Base-by-base conservation (phyloP, 2,888 invertebrate species). In the Lasius fuliginosus region DNA sequence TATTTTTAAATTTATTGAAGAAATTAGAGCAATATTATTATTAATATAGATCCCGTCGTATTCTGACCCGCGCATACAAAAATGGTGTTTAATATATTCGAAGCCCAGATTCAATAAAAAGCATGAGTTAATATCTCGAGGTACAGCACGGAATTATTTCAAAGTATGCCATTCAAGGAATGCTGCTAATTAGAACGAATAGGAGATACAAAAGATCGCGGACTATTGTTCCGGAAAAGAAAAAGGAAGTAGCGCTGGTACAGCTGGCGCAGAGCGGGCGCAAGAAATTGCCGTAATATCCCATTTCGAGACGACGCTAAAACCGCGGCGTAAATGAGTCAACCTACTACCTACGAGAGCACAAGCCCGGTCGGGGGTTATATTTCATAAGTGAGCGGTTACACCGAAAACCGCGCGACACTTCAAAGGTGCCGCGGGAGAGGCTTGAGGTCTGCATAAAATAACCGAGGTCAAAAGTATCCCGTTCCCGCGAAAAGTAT, bases 401-500 rank as follows among this genome's bases (percentile, higher is more conserved):
- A 76, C 67, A 85, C 75, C 49, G 69, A 79, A 42, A 88, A 88
- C 87, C 87, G 83, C 71, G 85, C 84, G 85, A 84, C 90, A 85
- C 89, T 90, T 89, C 87, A 88, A 88, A 90, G 88, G 90, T 84
- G 85, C 84, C 86, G 53, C 81, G 85, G 71, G 27, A 83, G 87
- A 87, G 84, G 83, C 56, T 85, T 77, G 83, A 77, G 74, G 86
- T 46, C 83, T 76, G 81, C 76, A 64, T 53, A 62, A 76, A 85
- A 82, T 84, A 60, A 68, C 69, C 84, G 87, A 85, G 86, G 90
- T 84, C 87, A 86, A 90, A 90, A 90, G 90, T 90, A 85, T 90
- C 89, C 81, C 81, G 74, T 86, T 88, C 77, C 73, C 81, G 82
- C 64, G 76, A 5, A 36, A 36, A 36, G 36, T 36, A 36, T 36